phyloP scores from a whole-genome alignment of 2,113 vertebrate species.

The Apistogramma diplotaenia region DNA sequence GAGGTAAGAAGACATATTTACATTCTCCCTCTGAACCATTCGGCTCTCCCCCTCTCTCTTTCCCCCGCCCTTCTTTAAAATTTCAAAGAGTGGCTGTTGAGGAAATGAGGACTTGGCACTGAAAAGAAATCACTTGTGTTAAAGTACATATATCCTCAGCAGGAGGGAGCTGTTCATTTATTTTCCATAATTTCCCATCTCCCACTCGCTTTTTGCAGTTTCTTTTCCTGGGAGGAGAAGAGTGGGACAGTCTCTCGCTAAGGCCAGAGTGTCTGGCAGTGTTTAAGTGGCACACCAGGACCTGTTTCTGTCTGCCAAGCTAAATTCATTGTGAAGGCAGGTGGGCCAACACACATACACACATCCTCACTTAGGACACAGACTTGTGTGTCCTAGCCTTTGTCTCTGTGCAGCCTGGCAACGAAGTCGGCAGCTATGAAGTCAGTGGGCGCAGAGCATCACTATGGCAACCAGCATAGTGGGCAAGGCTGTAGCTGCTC shows the following conservation, averaged over 20 bases:
- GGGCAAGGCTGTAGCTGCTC: constrained; percentile 66
- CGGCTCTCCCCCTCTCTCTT: not conserved
- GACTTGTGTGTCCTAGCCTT: constrained; percentile 71
- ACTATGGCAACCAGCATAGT: constrained; percentile 69
- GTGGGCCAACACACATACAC: constrained; percentile 65
- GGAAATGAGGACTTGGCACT: constrained; percentile 66
- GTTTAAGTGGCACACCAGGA: constrained; percentile 64
- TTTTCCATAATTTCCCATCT: constrained; percentile 23
- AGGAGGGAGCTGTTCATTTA: constrained; percentile 48
- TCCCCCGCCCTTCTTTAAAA: constrained; percentile 17
- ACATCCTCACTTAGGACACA: constrained; percentile 65
- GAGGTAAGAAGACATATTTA: constrained; percentile 63
- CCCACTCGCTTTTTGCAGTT: constrained; percentile 9
- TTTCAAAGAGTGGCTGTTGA: constrained; percentile 47
- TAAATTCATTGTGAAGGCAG: constrained; percentile 71
- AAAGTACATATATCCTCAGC: constrained; percentile 46
- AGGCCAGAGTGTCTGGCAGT: constrained; percentile 72
- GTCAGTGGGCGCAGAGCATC: constrained; percentile 66
- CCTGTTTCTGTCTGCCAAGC: constrained; percentile 70
- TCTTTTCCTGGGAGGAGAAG: constrained; percentile 28
- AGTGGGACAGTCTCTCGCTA: constrained; percentile 52
- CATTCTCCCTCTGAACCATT: constrained; percentile 52
- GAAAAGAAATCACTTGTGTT: constrained; percentile 39
- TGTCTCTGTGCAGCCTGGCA: constrained; percentile 67
- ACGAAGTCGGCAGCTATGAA: constrained; percentile 61